Evolutionary conservation across 2,113 vertebrate genomes (phyloP).

Genomic region (Pterocles burchelli): DNA sequence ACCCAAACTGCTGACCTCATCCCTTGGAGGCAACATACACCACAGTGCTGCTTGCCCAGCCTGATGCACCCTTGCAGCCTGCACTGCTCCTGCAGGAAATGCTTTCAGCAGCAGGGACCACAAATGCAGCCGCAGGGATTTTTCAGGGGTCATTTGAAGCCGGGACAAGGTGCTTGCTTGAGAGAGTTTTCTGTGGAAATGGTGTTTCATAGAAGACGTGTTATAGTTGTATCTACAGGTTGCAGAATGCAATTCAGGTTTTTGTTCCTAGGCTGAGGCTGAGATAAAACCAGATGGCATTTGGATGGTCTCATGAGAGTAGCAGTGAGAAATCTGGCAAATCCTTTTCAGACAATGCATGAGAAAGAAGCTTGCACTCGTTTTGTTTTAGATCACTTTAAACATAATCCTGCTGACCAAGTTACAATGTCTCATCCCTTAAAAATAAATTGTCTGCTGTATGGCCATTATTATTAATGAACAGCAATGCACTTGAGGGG

Average conservation of each 20-base stretch:
- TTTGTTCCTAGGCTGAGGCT: not conserved
- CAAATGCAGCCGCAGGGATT: not conserved
- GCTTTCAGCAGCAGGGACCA: not conserved
- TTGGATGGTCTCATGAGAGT: not conserved
- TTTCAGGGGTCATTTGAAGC: not conserved
- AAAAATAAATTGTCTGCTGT: not conserved
- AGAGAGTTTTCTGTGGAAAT: not conserved
- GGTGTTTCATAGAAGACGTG: not conserved
- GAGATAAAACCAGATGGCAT: not conserved
- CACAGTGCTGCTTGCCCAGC: not conserved
- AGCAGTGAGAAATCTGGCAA: not conserved
- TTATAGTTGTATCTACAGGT: not conserved
- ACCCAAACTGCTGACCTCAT: not conserved
- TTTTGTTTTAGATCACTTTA: not conserved
- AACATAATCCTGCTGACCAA: slow-evolving; percentile 25
- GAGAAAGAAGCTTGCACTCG: not conserved
- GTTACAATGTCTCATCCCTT: not conserved
- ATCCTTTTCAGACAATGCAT: not conserved
- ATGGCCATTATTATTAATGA: slow-evolving; percentile 34
- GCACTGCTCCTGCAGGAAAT: not conserved
- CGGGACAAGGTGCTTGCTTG: not conserved
- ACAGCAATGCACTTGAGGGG: not conserved
- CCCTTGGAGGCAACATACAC: not conserved
- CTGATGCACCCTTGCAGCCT: not conserved
- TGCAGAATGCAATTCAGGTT: not conserved